Conservation (phyloP, 2,888 invertebrate genomes). For the Drosophila eohydei region DNA sequence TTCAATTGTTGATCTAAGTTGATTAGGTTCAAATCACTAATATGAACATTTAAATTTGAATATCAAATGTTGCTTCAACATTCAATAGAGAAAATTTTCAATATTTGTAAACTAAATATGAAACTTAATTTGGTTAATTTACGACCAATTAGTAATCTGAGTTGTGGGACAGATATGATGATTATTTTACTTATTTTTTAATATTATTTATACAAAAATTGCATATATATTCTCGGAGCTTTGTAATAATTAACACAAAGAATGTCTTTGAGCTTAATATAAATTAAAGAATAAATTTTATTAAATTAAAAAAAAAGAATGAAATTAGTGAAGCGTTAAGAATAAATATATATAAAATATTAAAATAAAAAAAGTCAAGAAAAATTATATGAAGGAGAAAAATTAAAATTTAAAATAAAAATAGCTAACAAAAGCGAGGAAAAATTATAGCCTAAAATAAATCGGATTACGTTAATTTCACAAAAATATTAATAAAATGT, state of each 20-base stretch:
- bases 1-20: constrained; percentile 12
- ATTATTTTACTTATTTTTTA: background rate
- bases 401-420: too few relatives aligned
- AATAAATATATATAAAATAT: background rate
- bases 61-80: background rate
- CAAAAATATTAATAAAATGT: too few relatives aligned
- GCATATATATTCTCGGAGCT: background rate
- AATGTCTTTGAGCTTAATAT: background rate
- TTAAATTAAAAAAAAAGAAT: background rate
- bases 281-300: background rate
- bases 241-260: background rate
- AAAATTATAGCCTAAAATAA: too few relatives aligned
- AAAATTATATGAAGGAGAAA: background rate
- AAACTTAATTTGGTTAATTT: background rate
- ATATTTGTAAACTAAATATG: background rate
- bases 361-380: background rate
- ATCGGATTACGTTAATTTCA: too few relatives aligned
- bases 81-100: background rate
- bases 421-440: too few relatives aligned
- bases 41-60: background rate
- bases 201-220: background rate
- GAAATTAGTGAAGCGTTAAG: background rate
- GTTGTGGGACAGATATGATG: background rate
- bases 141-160: background rate
- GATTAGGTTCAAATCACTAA: constrained; percentile 2